phyloP scores from a whole-genome alignment of 2,113 vertebrate genomes.

The Oostethus manadensis region DNA sequence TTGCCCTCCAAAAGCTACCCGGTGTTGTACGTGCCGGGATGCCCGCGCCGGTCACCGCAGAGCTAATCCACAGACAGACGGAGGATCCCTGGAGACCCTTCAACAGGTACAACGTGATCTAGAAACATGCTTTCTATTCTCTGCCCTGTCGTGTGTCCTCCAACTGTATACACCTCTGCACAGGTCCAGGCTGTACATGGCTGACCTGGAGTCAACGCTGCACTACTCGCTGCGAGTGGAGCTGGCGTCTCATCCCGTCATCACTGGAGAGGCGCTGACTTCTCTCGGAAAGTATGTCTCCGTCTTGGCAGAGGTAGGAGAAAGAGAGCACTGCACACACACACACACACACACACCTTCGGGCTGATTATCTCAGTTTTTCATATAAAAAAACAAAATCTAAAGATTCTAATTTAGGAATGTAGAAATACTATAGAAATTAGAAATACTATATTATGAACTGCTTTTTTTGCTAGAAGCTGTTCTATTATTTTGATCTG shows the following conservation, averaged over 20 bases:
- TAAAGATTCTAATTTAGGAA: neutral
- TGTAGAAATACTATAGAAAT: too few species aligned
- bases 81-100: slow-evolving; percentile 59
- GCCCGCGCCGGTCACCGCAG: slow-evolving; percentile 4
- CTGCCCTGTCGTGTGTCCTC: too few species aligned
- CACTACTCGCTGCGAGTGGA: slow-evolving; percentile 86
- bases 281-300: slow-evolving; percentile 77
- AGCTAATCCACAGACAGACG: neutral
- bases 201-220: slow-evolving; percentile 84
- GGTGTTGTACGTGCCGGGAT: slow-evolving; percentile 68
- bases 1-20: slow-evolving; percentile 75
- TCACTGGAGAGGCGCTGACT: slow-evolving; percentile 69
- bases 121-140: neutral
- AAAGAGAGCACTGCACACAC: slow-evolving; percentile 24
- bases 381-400: neutral
- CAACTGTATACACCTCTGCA: neutral
- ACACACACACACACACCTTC: neutral
- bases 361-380: neutral
- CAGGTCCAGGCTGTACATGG: slow-evolving; percentile 86
- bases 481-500: too few species aligned
- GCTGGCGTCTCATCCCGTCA: slow-evolving; percentile 60
- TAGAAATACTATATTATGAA: too few species aligned
- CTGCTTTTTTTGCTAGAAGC: too few species aligned
- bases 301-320: slow-evolving; percentile 78
- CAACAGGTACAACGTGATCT: slow-evolving; percentile 68